Evolutionary conservation across 2,113 vertebrate species (phyloP).

Genomic region (Notiomystis cincta): DNA sequence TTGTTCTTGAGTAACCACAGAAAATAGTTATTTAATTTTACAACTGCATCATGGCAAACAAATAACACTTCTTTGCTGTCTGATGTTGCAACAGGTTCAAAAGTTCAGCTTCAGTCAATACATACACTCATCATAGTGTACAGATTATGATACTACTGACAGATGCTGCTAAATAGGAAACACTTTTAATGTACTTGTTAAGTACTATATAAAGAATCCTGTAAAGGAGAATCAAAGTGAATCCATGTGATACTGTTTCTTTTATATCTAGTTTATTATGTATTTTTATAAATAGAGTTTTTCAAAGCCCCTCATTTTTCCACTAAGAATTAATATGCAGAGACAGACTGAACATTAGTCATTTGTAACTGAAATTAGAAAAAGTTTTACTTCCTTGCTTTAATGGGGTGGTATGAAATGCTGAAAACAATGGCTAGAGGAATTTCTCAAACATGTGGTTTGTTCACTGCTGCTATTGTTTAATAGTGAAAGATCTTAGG

Average conservation of each 20-base stretch:
- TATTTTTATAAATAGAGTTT: neutral
- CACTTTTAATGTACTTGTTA: slow-evolving; percentile 38
- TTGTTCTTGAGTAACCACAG: slow-evolving; percentile 58
- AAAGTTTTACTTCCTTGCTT: neutral
- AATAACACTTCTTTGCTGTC: slow-evolving; percentile 62
- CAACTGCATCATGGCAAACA: slow-evolving; percentile 66
- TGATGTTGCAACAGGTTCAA: slow-evolving; percentile 68
- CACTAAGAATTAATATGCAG: neutral
- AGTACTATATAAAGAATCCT: neutral
- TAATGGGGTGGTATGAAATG: neutral
- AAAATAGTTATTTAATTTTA: slow-evolving; percentile 70
- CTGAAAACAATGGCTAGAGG: neutral
- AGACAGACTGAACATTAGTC: neutral
- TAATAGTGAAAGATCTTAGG: neutral
- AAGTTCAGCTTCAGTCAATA: slow-evolving; percentile 70
- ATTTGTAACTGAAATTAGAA: neutral
- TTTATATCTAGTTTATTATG: neutral
- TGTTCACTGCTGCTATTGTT: neutral
- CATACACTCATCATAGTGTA: slow-evolving; percentile 16
- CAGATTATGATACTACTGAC: slow-evolving; percentile 1
- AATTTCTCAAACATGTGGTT: neutral
- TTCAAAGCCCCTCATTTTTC: neutral
- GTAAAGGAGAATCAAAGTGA: neutral
- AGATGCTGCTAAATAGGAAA: slow-evolving; percentile 56
- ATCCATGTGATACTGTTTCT: neutral